Evolutionary conservation across 2,113 vertebrate genomes (phyloP), one percentile per base, ranked within the genome.

Genomic region (Fulica atra): DNA sequence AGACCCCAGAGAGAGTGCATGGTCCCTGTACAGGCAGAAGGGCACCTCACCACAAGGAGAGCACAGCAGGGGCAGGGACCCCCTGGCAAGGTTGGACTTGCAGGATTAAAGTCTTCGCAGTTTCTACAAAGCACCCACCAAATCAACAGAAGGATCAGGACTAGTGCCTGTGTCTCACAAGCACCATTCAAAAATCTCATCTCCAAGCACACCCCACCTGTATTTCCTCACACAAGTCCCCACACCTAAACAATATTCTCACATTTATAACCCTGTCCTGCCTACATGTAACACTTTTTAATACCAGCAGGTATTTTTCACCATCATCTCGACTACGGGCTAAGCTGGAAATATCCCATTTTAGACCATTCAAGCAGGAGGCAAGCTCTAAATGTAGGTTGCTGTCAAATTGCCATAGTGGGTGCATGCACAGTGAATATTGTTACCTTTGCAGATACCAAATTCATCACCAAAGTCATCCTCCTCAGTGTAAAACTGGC

Each of bases 381-480:
- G 15, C 63, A 95, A 96, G 21, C 23, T 57, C 48, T 64, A 24
- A 16, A 84, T 24, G 63, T 82, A 74, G 13, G 46, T 7, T 61
- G 53, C 92, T 93, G 86, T 40, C 74, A 81, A 86, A 86, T 23
- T 78, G 65, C 61, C 70, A 50, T 31, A 73, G 50, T n/a, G 40
- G 54, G 68, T 64, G 87, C 86, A 91, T 86, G 95, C 92, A 92
- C 72, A 94, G 86, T 69, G 85, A 83, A 79, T 92, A 70, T 56
- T 92, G 51, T 96, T 97, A 99, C 99, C 99, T 99, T 98, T 99
- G 98, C 99, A 99, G 92, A 99, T 97, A 68, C 99, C 99, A 95
- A 99, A 99, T 96, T 99, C 99, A 97, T 99, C 99, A 68, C 99
- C 99, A 93, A 99, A 99, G 93, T 99, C 99, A 97, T 99, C 99